phyloP scores from a whole-genome alignment of 2,888 invertebrate genomes.

The Eretmocerus hayati region DNA sequence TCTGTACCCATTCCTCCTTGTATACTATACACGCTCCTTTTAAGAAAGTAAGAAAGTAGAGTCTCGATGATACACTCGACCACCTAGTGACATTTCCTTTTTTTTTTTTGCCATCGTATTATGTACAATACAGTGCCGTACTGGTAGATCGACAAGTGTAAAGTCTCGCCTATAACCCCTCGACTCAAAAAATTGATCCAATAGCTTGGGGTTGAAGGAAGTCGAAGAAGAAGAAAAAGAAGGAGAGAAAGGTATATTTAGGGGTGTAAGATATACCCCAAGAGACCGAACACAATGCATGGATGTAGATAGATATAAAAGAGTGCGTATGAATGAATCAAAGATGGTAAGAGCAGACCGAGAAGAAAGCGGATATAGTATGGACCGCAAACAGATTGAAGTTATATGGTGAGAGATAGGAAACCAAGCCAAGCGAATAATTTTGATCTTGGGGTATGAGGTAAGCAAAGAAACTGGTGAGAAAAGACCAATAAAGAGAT shows the following conservation, averaged over 20 bases:
- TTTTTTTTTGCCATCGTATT: constrained; percentile 3
- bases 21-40: constrained; percentile 17
- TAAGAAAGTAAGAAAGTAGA: too few species aligned
- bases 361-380: too few species aligned
- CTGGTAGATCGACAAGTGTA: too few species aligned
- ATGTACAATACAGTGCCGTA: too few species aligned
- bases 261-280: too few species aligned
- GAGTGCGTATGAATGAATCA: too few species aligned
- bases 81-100: constrained; percentile 5
- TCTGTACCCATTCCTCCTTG: not conserved
- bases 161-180: constrained; percentile 44
- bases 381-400: too few species aligned
- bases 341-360: constrained; percentile 15
- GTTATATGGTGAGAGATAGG: too few species aligned
- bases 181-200: constrained; percentile 48
- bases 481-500: constrained; percentile 21
- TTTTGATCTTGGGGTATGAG: too few species aligned
- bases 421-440: too few species aligned
- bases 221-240: constrained; percentile 41
- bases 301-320: too few species aligned
- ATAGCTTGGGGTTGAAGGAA: constrained; percentile 44
- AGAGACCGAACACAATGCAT: not conserved
- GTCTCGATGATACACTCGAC: constrained; percentile 12
- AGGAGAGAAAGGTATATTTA: constrained; percentile 21
- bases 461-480: constrained; percentile 6